These are phyloP conservation scores for Eupithecia subumbrata DNA, from an alignment of 2,888 invertebrate species.

Conservation along the genomic window DNA sequence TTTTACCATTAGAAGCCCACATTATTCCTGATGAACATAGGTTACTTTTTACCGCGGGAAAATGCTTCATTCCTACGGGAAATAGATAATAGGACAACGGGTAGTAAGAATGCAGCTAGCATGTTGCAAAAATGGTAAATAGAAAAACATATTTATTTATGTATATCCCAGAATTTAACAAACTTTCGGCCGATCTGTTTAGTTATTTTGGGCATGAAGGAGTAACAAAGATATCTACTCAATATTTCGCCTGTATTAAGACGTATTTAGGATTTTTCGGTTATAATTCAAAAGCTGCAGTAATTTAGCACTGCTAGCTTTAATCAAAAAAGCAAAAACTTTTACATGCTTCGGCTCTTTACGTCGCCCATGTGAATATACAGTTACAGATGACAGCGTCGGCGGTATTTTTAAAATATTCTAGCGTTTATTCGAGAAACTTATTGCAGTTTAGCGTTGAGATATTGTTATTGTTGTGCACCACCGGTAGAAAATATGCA, in stretches of 20 bases:
- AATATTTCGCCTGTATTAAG: not conserved
- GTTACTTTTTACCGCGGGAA: too few relatives aligned
- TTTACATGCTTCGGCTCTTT: not conserved
- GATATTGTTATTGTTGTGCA: slow-evolving; percentile 9
- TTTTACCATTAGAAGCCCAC: too few relatives aligned
- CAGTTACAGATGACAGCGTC: not conserved
- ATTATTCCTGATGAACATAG: too few relatives aligned
- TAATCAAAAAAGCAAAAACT: not conserved
- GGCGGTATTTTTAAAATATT: not conserved
- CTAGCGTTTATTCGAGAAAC: not conserved
- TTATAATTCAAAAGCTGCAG: not conserved
- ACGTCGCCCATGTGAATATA: not conserved
- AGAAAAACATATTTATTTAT: too few relatives aligned
- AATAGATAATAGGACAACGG: too few relatives aligned
- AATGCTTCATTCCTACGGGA: too few relatives aligned
- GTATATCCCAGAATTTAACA: too few relatives aligned
- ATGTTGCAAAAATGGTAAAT: too few relatives aligned
- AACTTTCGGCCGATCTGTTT: too few relatives aligned
- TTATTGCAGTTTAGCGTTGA: slow-evolving; percentile 12
- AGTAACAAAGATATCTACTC: too few relatives aligned
- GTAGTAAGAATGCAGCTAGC: too few relatives aligned
- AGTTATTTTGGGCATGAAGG: too few relatives aligned
- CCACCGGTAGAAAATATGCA: not conserved
- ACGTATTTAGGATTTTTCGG: not conserved
- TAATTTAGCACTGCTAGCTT: not conserved